Conservation (phyloP, 1,140 invertebrate species). For the Polypedilum vanderplanki region DNA sequence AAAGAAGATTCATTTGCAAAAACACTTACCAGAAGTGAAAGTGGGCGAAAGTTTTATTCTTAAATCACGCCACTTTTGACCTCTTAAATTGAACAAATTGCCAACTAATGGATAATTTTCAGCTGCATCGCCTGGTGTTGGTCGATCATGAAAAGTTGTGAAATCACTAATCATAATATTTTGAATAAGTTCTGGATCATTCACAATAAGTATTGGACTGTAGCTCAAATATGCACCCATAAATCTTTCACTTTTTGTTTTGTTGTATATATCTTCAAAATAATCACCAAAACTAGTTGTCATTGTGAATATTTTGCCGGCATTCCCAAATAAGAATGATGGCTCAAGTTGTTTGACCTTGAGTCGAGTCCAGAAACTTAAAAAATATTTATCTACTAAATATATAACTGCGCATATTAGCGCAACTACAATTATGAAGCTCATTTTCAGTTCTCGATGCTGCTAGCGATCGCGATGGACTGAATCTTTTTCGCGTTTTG, state of each 20-base stretch:
- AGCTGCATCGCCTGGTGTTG: slow-evolving; percentile 36
- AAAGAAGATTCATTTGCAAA: no score
- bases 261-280: neutral
- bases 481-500: neutral
- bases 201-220: slow-evolving; percentile 38
- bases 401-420: neutral
- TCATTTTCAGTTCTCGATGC: neutral
- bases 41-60: slow-evolving; percentile 43
- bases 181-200: slow-evolving; percentile 42
- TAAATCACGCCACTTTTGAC: slow-evolving; percentile 43
- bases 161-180: slow-evolving; percentile 44
- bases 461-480: neutral
- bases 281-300: neutral
- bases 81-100: slow-evolving; percentile 44
- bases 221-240: slow-evolving; percentile 37
- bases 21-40: slow-evolving; percentile 48
- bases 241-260: neutral
- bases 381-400: slow-evolving; percentile 7
- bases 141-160: slow-evolving; percentile 40
- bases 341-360: neutral
- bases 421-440: neutral
- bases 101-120: slow-evolving; percentile 34
- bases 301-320: neutral
- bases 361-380: neutral
- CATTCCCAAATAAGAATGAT: neutral